These are phyloP conservation scores for Phasianus colchicus DNA, from an alignment of 2,113 vertebrate genomes.

Conservation along the genomic window DNA sequence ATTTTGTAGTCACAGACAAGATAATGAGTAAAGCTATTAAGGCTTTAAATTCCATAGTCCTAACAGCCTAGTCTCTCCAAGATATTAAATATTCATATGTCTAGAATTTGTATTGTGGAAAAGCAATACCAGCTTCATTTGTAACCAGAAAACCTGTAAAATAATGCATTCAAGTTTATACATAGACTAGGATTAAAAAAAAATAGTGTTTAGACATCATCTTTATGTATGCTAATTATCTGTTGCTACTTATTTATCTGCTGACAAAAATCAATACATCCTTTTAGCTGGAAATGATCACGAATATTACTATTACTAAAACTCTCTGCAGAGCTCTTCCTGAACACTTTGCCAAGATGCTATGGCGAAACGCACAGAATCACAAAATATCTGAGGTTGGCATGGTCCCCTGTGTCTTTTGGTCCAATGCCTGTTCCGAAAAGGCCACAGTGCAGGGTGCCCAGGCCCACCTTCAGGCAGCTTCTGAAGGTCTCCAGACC, in stretches of 20 bases:
- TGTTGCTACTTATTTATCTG: not conserved
- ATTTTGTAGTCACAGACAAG: not conserved
- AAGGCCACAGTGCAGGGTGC: not conserved
- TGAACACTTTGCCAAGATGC: not conserved
- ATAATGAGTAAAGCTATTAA: constrained; percentile 41
- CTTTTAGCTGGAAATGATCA: not conserved
- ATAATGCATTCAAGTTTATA: not conserved
- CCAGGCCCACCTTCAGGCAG: not conserved
- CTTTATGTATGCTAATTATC: not conserved
- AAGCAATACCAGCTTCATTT: not conserved
- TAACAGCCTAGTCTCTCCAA: not conserved
- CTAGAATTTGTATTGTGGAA: constrained; percentile 35
- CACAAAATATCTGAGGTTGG: not conserved
- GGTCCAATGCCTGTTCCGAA: not conserved
- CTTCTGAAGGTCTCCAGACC: not conserved
- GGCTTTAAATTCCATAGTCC: not conserved
- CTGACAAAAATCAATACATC: not conserved
- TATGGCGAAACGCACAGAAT: not conserved
- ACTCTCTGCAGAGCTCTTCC: not conserved
- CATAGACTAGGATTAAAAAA: not conserved
- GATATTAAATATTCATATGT: constrained; percentile 55
- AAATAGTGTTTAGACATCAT: not conserved
- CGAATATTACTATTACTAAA: not conserved
- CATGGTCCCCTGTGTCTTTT: not conserved
- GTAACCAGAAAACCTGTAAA: not conserved